Evolutionary conservation across 2,888 invertebrate species (phyloP).

Genomic region (Quadroppia sp.): DNA sequence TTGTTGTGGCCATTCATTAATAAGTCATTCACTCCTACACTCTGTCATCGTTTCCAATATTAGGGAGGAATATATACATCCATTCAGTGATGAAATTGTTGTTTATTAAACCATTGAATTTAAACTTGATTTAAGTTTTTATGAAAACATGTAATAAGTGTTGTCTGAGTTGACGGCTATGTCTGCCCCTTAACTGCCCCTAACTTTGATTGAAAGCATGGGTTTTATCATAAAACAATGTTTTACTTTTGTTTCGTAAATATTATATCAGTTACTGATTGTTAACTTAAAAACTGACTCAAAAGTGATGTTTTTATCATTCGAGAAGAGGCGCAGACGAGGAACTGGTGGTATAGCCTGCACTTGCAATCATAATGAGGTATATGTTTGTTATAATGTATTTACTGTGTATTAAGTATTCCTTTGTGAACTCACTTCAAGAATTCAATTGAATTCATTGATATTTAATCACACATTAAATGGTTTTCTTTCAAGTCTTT

Average conservation of each 20-base stretch:
- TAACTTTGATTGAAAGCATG: background rate
- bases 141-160: background rate
- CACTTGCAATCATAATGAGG: slow-evolving; percentile 31
- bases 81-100: background rate
- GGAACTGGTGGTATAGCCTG: slow-evolving; percentile 1
- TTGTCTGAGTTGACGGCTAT: background rate
- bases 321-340: slow-evolving; percentile 21
- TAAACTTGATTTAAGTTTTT: background rate
- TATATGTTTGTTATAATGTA: too few relatives aligned
- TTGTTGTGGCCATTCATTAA: background rate
- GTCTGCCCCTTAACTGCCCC: background rate
- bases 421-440: too few relatives aligned
- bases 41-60: background rate
- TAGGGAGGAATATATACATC: background rate
- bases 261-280: background rate
- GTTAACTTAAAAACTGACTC: background rate
- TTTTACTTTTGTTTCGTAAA: background rate
- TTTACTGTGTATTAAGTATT: too few relatives aligned
- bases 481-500: too few relatives aligned
- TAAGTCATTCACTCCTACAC: slow-evolving; percentile 25
- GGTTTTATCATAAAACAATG: background rate
- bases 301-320: slow-evolving; percentile 32
- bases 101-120: background rate
- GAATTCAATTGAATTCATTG: background rate
- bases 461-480: background rate